Evolutionary conservation across 2,113 vertebrate species (phyloP).

Genomic region (Tinamus guttatus): DNA sequence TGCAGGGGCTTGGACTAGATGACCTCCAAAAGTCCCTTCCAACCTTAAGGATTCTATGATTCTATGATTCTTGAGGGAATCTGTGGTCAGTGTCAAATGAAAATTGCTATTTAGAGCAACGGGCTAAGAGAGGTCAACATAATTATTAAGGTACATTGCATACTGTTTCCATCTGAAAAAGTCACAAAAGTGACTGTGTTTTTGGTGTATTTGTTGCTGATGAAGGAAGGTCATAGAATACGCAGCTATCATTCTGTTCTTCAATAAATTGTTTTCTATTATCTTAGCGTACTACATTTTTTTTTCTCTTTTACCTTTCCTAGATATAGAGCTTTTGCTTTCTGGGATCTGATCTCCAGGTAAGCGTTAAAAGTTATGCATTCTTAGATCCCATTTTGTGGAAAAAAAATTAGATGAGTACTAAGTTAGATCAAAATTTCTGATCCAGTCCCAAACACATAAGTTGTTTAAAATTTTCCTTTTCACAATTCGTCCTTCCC

Average conservation of each 20-base stretch:
- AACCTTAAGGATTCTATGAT: too few species aligned
- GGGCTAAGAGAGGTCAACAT: background rate
- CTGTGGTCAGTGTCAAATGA: background rate
- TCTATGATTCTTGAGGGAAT: background rate
- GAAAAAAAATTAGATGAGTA: background rate
- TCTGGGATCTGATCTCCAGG: background rate
- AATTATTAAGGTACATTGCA: background rate
- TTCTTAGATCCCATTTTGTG: background rate
- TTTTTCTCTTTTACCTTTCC: background rate
- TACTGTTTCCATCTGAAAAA: background rate
- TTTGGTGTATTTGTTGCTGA: background rate
- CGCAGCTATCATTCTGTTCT: background rate
- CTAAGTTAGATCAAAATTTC: background rate
- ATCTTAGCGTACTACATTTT: background rate
- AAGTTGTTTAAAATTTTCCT: background rate
- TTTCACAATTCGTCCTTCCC: background rate
- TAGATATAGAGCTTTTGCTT: background rate
- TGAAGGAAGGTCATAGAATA: background rate
- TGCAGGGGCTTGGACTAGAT: too few species aligned
- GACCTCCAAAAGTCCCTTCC: too few species aligned
- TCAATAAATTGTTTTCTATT: background rate
- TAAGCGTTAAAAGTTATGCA: background rate
- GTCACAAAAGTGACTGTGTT: background rate
- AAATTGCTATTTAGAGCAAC: background rate
- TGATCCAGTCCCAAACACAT: background rate